These are phyloP conservation scores for Acridotheres tristis DNA, from an alignment of 2,797 vertebrate species.

Conservation along the genomic window DNA sequence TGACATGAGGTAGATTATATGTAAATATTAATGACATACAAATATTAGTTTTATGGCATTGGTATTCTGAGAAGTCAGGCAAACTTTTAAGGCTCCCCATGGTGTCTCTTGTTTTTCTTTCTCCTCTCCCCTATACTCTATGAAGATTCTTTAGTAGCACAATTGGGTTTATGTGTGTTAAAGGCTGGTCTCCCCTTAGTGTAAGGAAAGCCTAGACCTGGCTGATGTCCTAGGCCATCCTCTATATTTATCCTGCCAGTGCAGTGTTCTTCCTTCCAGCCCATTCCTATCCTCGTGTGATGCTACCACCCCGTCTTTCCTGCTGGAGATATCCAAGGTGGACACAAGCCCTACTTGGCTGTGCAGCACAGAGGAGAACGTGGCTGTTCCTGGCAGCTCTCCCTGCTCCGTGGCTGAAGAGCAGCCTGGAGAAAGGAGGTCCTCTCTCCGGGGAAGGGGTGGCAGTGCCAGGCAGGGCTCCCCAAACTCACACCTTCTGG, in stretches of 20 bases:
- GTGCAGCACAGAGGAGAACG: background rate
- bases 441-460: fast-evolving
- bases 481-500: background rate
- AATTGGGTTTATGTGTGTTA: background rate
- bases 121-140: background rate
- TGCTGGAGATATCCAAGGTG: background rate
- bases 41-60: slow-evolving; percentile 38
- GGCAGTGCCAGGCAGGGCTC: background rate
- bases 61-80: background rate
- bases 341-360: background rate
- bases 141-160: background rate
- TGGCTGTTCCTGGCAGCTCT: fast-evolving
- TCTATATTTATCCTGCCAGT: background rate
- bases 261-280: background rate
- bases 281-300: too few relatives aligned
- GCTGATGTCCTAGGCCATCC: background rate
- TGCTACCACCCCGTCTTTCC: background rate
- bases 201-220: background rate
- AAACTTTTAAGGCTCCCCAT: background rate
- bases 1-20: slow-evolving; percentile 4
- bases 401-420: background rate
- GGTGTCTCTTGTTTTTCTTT: background rate
- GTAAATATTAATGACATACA: slow-evolving; percentile 35
- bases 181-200: background rate
- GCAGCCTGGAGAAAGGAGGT: background rate